Evolutionary conservation across 2,797 vertebrate species (phyloP).

Genomic region (Chaetophractus vellerosus): DNA sequence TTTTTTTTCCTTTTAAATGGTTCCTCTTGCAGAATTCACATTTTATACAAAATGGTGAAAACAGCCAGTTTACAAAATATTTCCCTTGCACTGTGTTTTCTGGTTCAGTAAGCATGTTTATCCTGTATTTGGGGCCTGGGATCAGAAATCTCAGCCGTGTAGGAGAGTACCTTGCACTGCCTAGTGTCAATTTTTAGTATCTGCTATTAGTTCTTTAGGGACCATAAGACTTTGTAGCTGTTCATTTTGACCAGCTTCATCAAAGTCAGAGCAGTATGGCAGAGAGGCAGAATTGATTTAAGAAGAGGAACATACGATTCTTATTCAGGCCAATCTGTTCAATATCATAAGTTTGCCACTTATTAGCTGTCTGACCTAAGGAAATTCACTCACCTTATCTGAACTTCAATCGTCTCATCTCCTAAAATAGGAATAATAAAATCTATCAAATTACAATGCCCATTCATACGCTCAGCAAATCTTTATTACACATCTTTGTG

Average conservation of each 20-base stretch:
- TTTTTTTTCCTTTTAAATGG: not conserved
- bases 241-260: conserved; percentile 2
- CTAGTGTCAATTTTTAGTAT: not conserved
- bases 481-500: not conserved
- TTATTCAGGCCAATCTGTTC: not conserved
- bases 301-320: not conserved
- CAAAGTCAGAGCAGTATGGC: not conserved
- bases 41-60: not conserved
- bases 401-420: not conserved
- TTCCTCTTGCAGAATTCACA: not conserved
- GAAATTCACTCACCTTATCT: not conserved
- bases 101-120: not conserved
- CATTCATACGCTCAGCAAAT: not conserved
- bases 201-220: not conserved
- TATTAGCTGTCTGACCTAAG: not conserved
- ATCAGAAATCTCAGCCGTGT: not conserved
- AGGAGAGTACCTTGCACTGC: not conserved
- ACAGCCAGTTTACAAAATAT: not conserved
- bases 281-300: not conserved
- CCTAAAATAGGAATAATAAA: not conserved
- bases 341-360: not conserved
- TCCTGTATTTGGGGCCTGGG: not conserved
- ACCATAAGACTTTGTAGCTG: not conserved
- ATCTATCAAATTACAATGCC: not conserved
- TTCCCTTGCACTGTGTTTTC: not conserved